Percentiles rank a stretch among this genome's conserved stretches.
These are phyloP conservation scores for Cremastinae sp. DNA, from an alignment of 2,888 invertebrate genomes.

Conservation along the genomic window DNA sequence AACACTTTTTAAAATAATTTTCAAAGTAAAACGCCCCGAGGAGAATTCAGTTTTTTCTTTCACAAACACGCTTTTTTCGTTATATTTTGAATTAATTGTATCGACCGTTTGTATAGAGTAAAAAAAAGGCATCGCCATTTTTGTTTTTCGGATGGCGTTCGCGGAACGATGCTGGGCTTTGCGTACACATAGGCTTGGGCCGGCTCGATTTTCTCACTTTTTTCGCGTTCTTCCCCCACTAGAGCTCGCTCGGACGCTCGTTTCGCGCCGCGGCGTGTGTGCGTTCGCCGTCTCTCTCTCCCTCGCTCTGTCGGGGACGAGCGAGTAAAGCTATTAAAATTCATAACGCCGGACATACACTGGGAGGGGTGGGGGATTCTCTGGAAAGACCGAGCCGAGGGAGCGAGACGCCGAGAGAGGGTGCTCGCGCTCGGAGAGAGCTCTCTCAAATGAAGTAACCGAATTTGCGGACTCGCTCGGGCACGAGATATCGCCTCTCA, in stretches of 20 bases:
- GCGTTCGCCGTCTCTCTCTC: slow-evolving; percentile 50
- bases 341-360: slow-evolving; percentile 80
- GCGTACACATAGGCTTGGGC: background rate
- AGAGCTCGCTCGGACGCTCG: slow-evolving; percentile 16
- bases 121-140: slow-evolving; percentile 77
- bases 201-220: slow-evolving; percentile 4
- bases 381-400: slow-evolving; percentile 47
- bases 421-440: slow-evolving; percentile 48
- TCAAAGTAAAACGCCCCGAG: background rate
- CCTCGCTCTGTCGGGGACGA: slow-evolving; percentile 60
- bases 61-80: slow-evolving; percentile 62
- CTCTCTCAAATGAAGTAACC: slow-evolving; percentile 77
- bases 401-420: slow-evolving; percentile 48
- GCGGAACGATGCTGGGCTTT: slow-evolving; percentile 35
- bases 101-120: slow-evolving; percentile 78
- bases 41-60: slow-evolving; percentile 28
- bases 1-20: no score
- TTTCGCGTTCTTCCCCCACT: slow-evolving; percentile 2
- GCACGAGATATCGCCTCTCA: slow-evolving; percentile 64
- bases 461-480: slow-evolving; percentile 76
- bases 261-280: slow-evolving; percentile 39
- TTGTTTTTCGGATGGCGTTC: slow-evolving; percentile 65
- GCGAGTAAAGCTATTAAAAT: slow-evolving; percentile 80
- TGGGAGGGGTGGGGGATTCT: slow-evolving; percentile 65
- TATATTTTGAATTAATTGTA: slow-evolving; percentile 79